Evolutionary conservation across 2,113 vertebrate species (phyloP), one percentile per base, ranked within the genome.

Genomic region (Otis tarda): DNA sequence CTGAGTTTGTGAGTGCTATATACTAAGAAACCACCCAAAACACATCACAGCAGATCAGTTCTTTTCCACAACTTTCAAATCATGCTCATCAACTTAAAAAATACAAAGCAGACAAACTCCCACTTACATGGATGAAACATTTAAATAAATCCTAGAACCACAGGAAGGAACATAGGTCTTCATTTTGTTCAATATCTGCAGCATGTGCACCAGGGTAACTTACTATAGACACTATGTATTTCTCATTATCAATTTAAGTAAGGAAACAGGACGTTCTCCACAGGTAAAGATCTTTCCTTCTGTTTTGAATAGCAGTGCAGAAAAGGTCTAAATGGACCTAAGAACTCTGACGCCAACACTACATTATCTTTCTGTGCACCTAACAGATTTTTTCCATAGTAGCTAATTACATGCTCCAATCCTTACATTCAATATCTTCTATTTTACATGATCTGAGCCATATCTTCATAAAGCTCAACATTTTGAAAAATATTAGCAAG

Each of bases 221-320:
- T 57, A 35, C 14, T 30, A 25, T 5, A 39, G 73, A 57, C 43
- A 33, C 20, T 0, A 0, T 3, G 9, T n/a, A 43, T 43, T 75
- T 85, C 57, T 68, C 47, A 39, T 68, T 59, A 83, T 31, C 49
- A 37, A 8, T 11, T 22, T 63, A 76, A 57, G 16, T 79, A 61
- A 3, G 43, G 70, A 50, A 91, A 63, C 12, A 59, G 37, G 31
- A 70, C 23, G 25, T 59, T 82, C 31, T 84, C 37, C 49, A 45
- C 33, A 47, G 6, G 50, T 67, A 60, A 87, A 56, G 28, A 75
- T 12, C 14, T 57, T 73, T 68, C 14, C 53, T 15, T 55, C 33
- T 37, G 27, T 67, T 93, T 65, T 73, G 11, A 93, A 49, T 0
- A 90, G 27, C 18, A 47, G 37, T 0, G 0, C 23, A 90, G 31